A percentile compares a stretch with the other conserved stretches of the same genome.
These are phyloP conservation scores for Apotomis capreana DNA, from an alignment of 2,888 invertebrate species.

Conservation along the genomic window DNA sequence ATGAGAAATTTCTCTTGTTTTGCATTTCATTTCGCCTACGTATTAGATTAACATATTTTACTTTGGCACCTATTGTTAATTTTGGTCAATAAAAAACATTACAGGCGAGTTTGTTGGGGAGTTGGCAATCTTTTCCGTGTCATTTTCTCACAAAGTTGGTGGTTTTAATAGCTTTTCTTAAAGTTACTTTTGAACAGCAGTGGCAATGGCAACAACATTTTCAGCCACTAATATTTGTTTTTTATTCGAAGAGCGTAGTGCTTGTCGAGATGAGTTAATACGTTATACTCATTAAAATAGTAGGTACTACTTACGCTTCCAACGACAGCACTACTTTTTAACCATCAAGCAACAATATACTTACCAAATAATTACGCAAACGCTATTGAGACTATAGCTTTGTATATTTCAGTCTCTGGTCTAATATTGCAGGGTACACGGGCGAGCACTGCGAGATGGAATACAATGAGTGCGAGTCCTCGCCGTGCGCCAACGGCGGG, in stretches of 20 bases:
- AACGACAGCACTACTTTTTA: no score
- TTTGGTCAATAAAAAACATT: constrained; percentile 30
- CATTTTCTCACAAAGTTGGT: constrained; percentile 41
- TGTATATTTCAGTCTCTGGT: neutral
- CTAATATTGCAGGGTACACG: constrained; percentile 83
- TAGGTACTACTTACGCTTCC: no score
- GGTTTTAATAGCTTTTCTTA: no score
- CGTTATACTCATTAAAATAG: no score
- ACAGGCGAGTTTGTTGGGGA: constrained; percentile 4
- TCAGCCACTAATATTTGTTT: no score
- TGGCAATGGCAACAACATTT: no score
- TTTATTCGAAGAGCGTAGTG: no score
- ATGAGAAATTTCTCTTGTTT: constrained; percentile 41
- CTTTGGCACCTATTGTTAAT: constrained; percentile 31
- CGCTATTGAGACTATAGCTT: no score
- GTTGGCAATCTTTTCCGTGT: neutral
- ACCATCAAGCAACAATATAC: no score
- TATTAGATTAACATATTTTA: constrained; percentile 41
- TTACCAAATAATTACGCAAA: no score
- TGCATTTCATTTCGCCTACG: constrained; percentile 41
- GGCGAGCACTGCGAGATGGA: constrained; percentile 89
- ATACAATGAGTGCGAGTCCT: constrained; percentile 90
- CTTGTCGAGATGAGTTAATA: no score
- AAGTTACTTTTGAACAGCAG: no score
- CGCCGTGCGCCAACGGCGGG: constrained; percentile 89